Evolutionary conservation across 2,113 vertebrate genomes (phyloP), one percentile per base, ranked within the genome.

Genomic region (Gasterosteus aculeatus): DNA sequence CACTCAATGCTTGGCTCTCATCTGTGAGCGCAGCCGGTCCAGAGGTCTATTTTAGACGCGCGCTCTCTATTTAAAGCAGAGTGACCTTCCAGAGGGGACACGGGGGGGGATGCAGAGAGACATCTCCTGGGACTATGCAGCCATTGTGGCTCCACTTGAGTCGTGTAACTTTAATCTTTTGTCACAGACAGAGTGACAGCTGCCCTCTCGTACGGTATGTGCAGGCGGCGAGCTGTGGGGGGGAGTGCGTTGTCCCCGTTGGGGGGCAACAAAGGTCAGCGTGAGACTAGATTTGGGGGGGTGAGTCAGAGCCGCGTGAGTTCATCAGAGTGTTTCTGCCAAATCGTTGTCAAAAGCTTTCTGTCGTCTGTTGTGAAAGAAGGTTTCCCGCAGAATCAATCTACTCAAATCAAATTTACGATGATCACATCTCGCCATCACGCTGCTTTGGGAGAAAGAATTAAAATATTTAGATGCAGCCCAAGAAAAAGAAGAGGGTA

Each of bases 221-320:
- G 33, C 56, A 57, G 44, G 72, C 56, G 15, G 61, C 66, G 63
- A 67, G 63, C 49, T 78, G 51, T 31, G 59, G 60, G 70, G 58
- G 51, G 67, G 64, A 74, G 31, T 35, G 82, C 64, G 76, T 42
- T 71, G 62, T 77, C 83, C 64, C 84, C 22, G 78, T 51, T 39
- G 64, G 87, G 59, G 69, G 68, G 41, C 11, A 62, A 69, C 15
- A 89, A 93, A 92, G 92, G 91, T 92, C 91, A 92, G 51, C 7
- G 19, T 35, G 33, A 75, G 75, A 83, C 51, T 68, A 70, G 71
- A 72, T 81, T 5, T 26, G 22, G 68, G 73, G 60, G 19, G 68
- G 53, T 88, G 89, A 88, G 78, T 90, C 90, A 89, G 63, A 70
- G 73, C 3, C 1, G 41, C 8, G 51, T 9, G 54, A 4, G 65